These are phyloP conservation scores for Tortrix viridana DNA, from an alignment of 2,888 invertebrate species.

Conservation along the genomic window DNA sequence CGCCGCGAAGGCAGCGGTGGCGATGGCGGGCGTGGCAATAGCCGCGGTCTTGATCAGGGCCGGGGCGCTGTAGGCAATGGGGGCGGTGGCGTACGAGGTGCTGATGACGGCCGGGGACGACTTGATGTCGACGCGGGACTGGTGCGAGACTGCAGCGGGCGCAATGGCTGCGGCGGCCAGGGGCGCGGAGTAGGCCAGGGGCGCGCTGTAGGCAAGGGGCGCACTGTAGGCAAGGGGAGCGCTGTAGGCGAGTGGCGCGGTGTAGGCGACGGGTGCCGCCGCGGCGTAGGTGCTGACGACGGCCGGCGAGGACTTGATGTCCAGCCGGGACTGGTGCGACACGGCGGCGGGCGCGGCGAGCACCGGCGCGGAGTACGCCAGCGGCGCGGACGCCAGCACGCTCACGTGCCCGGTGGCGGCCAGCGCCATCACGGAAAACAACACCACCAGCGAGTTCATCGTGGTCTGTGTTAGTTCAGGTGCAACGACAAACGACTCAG, in stretches of 20 bases:
- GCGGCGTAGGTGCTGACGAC: conserved; percentile 59
- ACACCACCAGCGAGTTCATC: conserved; percentile 86
- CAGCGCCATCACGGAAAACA: conserved; percentile 85
- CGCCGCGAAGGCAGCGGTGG: conserved; percentile 34
- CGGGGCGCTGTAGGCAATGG: conserved; percentile 39
- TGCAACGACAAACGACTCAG: conserved; percentile 61
- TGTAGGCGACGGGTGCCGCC: conserved; percentile 48
- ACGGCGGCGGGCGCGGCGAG: conserved; percentile 58
- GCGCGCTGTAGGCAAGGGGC: conserved; percentile 42
- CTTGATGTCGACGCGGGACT: conserved; percentile 49
- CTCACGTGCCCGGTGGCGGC: conserved; percentile 61
- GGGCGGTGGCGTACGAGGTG: conserved; percentile 35
- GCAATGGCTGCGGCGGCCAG: conserved; percentile 44
- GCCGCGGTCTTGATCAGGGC: conserved; percentile 47
- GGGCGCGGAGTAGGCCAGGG: conserved; percentile 38
- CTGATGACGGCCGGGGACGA: conserved; percentile 43
- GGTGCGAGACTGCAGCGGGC: conserved; percentile 48
- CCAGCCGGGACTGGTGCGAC: conserved; percentile 68
- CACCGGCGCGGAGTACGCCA: conserved; percentile 54
- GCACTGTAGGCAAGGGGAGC: conserved; percentile 43
- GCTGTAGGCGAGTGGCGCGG: conserved; percentile 45
- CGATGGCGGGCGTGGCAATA: conserved; percentile 35
- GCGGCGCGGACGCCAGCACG: conserved; percentile 42
- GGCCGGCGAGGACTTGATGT: conserved; percentile 68
- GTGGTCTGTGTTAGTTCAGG: conserved; percentile 84